Evolutionary conservation across 2,888 invertebrate genomes (phyloP).

Genomic region (Biston betularia): DNA sequence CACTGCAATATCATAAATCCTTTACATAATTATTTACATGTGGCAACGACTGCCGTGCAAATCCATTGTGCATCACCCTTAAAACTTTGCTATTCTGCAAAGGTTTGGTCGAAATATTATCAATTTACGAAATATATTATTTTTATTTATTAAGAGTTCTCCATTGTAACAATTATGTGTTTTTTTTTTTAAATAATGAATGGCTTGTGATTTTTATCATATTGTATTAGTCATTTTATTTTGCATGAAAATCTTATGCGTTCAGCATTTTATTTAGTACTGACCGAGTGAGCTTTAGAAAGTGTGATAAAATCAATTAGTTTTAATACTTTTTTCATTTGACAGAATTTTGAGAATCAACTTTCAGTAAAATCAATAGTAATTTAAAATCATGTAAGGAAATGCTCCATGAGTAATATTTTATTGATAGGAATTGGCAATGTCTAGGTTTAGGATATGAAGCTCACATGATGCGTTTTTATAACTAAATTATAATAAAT

Average conservation of each 20-base stretch:
- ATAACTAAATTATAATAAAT: not conserved
- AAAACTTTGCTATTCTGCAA: no score
- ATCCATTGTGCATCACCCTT: no score
- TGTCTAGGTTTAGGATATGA: conserved; percentile 10
- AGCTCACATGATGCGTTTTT: conserved; percentile 9
- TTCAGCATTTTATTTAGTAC: conserved; percentile 2
- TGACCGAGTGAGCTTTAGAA: conserved; percentile 17
- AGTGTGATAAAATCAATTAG: conserved; percentile 22
- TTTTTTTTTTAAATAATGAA: no score
- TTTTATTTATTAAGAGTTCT: conserved; percentile 13
- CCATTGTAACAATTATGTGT: no score
- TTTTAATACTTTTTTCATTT: conserved; percentile 4
- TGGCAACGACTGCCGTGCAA: no score
- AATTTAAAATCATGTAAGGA: conserved; percentile 15
- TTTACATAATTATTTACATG: no score
- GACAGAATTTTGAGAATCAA: conserved; percentile 2
- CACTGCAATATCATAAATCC: no score
- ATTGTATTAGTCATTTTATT: conserved; percentile 18
- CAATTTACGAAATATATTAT: not conserved
- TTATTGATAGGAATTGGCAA: conserved; percentile 14
- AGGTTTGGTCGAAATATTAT: no score
- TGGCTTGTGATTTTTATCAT: conserved; percentile 15
- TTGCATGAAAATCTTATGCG: not conserved
- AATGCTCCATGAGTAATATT: conserved; percentile 14
- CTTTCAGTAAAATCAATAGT: conserved; percentile 5